Percentiles rank a stretch among this genome's conserved stretches.
Conservation (phyloP, 2,797 vertebrate genomes). For the Trichosurus vulpecula region DNA sequence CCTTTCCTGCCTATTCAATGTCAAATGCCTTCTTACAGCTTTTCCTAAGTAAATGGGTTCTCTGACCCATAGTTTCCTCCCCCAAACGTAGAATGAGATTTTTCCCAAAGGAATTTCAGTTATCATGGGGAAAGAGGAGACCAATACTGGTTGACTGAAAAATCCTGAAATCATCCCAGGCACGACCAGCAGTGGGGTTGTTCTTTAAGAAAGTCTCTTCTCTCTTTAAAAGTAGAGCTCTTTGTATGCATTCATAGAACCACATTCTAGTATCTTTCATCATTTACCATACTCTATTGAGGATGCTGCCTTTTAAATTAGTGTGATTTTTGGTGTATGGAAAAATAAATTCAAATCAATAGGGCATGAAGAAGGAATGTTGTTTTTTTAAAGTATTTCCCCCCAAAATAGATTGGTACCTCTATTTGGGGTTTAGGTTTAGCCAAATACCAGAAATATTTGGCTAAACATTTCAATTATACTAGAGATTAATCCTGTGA, state of each 20-base stretch:
- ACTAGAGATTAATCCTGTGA: neutral
- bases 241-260: neutral
- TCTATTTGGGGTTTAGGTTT: neutral
- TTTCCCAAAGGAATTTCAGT: too few relatives aligned
- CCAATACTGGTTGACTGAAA: too few relatives aligned
- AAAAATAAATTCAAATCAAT: neutral
- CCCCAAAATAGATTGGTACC: neutral
- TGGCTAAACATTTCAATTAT: conserved; percentile 4
- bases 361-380: neutral
- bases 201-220: conserved; percentile 8
- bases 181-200: too few relatives aligned
- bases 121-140: too few relatives aligned
- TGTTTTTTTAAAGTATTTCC: neutral
- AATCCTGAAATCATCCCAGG: too few relatives aligned
- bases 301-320: neutral
- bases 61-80: too few relatives aligned
- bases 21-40: too few relatives aligned
- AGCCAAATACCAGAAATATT: too few relatives aligned
- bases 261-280: neutral
- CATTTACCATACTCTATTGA: neutral
- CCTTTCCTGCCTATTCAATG: too few relatives aligned
- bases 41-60: too few relatives aligned
- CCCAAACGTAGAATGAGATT: too few relatives aligned
- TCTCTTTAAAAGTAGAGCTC: neutral
- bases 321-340: neutral